Evolutionary conservation across 2,113 vertebrate species (phyloP), one percentile per base, ranked within the genome.

Genomic region (Cyprinodon tularosa): DNA sequence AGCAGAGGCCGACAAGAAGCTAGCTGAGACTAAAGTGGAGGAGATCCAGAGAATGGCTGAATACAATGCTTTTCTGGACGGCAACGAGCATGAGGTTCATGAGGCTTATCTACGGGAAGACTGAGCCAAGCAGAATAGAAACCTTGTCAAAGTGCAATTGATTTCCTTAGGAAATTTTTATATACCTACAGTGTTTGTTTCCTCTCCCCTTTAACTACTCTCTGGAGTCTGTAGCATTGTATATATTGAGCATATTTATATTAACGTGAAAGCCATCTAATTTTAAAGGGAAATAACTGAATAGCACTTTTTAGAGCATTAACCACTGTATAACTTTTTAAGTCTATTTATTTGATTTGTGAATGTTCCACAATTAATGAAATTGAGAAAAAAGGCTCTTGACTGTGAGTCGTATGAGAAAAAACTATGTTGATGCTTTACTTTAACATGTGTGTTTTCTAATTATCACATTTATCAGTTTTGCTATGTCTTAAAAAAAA

Each of bases 1-100:
- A 1, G 89, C 88, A 68, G 96, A 94, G 40, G 97, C 96, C 0
- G 96, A 99, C 71, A 96, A 93, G 79, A 96, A 96, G 84, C 66
- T 99, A 86, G 96, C 97, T 0, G 96, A 99, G 87, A 94, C 92
- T 3, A 97, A 99, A 91, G 96, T 95, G 0, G 95, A 95, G 14
- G 94, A 95, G 84, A 95, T 95, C 82, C 92, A 95, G 85, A 90
- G 92, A 83, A 94, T 93, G 92, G 94, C 94, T 0, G 94, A 94
- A 68, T 94, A 92, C 20, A 62, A 84, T 9, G 74, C 91, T 40
- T 89, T 81, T 45, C 72, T 84, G 37, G 88, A 91, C 3, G 66
- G 79, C 2, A 68, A 72, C 12, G 92, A 93, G 40, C 80, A 15
- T 17, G 92, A 94, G 44, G 17, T 93, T 79, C 93, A 93, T 0